Evolutionary conservation across 2,888 invertebrate genomes (phyloP).

Genomic region (Nomada ruficornis): DNA sequence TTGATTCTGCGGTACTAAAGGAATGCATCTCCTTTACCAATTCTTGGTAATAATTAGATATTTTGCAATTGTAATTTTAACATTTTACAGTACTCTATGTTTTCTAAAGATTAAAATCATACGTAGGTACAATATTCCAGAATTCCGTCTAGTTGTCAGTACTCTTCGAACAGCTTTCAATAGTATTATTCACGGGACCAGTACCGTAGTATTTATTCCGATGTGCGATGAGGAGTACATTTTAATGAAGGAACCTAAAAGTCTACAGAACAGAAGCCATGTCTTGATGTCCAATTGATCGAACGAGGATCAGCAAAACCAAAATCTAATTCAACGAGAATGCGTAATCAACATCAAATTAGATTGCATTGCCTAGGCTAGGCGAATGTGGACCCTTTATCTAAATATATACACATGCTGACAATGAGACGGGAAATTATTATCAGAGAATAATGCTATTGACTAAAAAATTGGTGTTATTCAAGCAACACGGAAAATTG

Average conservation of each 20-base stretch:
- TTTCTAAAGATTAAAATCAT: neutral
- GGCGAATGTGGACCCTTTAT: neutral
- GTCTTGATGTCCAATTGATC: neutral
- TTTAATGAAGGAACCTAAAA: constrained; percentile 21
- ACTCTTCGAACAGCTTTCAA: constrained; percentile 6
- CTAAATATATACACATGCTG: neutral
- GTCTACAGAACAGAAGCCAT: constrained; percentile 14
- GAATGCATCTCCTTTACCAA: neutral
- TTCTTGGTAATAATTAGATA: neutral
- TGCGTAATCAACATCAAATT: neutral
- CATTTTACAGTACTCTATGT: neutral
- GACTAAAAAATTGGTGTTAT: neutral
- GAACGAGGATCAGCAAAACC: neutral
- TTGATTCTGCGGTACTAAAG: neutral
- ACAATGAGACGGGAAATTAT: constrained; percentile 21
- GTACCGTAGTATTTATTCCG: constrained; percentile 21
- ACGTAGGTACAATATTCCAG: neutral
- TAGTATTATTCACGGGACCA: constrained; percentile 30
- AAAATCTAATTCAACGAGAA: constrained; percentile 2
- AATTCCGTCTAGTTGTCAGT: neutral
- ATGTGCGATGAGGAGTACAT: constrained; percentile 16
- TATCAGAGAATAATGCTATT: neutral
- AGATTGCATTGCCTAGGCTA: neutral
- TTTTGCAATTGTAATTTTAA: neutral
- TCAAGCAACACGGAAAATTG: constrained; percentile 1